These are phyloP conservation scores for Notolepis coatsorum DNA, from an alignment of 2,797 vertebrate species.

Conservation along the genomic window DNA sequence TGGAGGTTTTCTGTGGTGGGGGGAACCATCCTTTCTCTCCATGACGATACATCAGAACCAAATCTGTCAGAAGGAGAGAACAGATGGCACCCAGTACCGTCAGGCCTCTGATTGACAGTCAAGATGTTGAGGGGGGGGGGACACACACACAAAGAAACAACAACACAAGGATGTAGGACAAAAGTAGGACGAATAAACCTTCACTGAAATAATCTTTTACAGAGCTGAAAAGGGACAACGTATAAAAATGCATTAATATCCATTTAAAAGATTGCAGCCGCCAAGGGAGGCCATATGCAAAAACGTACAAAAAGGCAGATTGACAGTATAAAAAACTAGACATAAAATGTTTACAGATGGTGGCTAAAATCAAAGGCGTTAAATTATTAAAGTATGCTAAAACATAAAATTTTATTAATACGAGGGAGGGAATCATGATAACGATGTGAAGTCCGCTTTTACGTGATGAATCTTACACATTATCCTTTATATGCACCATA, in stretches of 20 bases:
- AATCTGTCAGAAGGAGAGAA: constrained; percentile 68
- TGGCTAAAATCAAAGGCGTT: background rate
- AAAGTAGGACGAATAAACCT: background rate
- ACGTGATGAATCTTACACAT: too few relatives aligned
- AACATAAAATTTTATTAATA: background rate
- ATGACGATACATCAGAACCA: constrained; percentile 75
- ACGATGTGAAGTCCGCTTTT: background rate
- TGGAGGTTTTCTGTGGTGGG: constrained; percentile 77
- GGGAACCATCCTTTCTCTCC: constrained; percentile 75
- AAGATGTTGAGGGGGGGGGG: background rate
- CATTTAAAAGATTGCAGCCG: background rate
- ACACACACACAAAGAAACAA: background rate
- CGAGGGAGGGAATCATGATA: background rate
- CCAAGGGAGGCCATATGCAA: background rate
- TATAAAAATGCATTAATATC: background rate
- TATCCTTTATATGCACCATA: background rate
- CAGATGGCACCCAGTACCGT: background rate
- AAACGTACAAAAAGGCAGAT: background rate
- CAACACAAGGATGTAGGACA: background rate
- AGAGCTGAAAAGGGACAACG: background rate
- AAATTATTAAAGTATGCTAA: background rate
- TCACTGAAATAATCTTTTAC: too few relatives aligned
- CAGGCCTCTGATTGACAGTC: constrained; percentile 5
- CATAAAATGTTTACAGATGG: background rate
- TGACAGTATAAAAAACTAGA: background rate